Evolutionary conservation across 2,113 vertebrate genomes (phyloP).

Genomic region (Elephas maximus): DNA sequence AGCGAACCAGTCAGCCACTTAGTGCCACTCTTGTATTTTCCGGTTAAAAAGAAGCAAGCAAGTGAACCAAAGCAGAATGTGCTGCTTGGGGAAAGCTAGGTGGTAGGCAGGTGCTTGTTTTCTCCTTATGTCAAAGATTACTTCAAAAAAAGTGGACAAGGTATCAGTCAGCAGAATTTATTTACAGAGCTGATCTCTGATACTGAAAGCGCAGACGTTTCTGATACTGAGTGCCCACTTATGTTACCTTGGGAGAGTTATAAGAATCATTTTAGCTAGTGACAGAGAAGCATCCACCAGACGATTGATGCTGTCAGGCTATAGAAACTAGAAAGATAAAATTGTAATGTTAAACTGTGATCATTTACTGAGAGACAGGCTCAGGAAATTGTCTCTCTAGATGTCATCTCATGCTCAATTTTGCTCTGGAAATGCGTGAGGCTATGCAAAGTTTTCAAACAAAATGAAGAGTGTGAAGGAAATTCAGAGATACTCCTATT

Average conservation of each 20-base stretch:
- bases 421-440: conserved; percentile 22
- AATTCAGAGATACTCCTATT: neutral
- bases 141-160: conserved; percentile 44
- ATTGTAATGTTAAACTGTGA: conserved; percentile 53
- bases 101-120: conserved; percentile 26
- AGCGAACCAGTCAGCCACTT: neutral
- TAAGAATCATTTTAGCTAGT: conserved; percentile 74
- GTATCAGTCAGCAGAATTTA: conserved; percentile 76
- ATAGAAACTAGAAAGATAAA: conserved; percentile 72
- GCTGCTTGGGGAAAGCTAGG: neutral
- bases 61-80: neutral
- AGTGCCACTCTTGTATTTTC: conserved; percentile 60
- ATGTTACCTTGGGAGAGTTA: conserved; percentile 65
- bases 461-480: neutral
- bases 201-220: conserved; percentile 61
- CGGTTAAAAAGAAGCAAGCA: conserved; percentile 21
- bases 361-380: neutral
- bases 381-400: conserved; percentile 60
- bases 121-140: conserved; percentile 70
- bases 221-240: conserved; percentile 54
- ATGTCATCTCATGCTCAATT: neutral
- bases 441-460: neutral
- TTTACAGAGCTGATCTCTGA: conserved; percentile 73
- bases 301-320: conserved; percentile 48
- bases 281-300: conserved; percentile 65